Percentiles rank a stretch among this genome's conserved stretches.
phyloP scores from a whole-genome alignment of 1,140 invertebrate species.

The Bombus turneri region DNA sequence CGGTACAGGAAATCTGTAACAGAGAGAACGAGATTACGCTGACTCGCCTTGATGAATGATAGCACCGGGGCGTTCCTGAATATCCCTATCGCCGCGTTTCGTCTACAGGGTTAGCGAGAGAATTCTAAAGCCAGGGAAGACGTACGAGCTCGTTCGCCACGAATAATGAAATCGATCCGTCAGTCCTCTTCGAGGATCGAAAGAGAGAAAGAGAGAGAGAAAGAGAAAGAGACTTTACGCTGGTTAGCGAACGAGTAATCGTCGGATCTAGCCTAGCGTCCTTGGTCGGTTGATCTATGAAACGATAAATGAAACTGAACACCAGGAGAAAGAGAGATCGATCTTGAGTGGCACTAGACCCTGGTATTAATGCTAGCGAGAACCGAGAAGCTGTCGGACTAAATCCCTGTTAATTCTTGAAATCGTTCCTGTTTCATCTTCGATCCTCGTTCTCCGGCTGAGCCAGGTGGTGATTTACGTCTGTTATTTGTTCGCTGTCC shows the following conservation, averaged over 20 bases:
- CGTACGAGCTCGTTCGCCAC: conserved; percentile 38
- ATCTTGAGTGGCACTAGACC: neutral
- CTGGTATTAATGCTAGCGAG: conserved; percentile 32
- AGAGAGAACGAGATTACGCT: conserved; percentile 65
- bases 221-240: conserved; percentile 20
- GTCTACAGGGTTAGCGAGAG: conserved; percentile 24
- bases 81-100: conserved; percentile 31
- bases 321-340: conserved; percentile 32
- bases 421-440: conserved; percentile 3
- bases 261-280: conserved; percentile 49
- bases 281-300: conserved; percentile 35
- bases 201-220: neutral
- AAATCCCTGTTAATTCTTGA: conserved; percentile 39
- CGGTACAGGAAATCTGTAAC: conserved; percentile 91
- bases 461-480: conserved; percentile 19
- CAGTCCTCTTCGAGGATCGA: conserved; percentile 40
- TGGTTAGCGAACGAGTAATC: conserved; percentile 40
- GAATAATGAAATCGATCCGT: conserved; percentile 60
- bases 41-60: conserved; percentile 57
- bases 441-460: too few species aligned
- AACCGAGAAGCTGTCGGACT: neutral
- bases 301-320: conserved; percentile 55
- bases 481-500: conserved; percentile 14
- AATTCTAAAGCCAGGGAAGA: conserved; percentile 25
- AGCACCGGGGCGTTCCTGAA: conserved; percentile 40